Evolutionary conservation across 2,888 invertebrate genomes (phyloP), one percentile per base, ranked within the genome.

Genomic region (Macropis europaea): DNA sequence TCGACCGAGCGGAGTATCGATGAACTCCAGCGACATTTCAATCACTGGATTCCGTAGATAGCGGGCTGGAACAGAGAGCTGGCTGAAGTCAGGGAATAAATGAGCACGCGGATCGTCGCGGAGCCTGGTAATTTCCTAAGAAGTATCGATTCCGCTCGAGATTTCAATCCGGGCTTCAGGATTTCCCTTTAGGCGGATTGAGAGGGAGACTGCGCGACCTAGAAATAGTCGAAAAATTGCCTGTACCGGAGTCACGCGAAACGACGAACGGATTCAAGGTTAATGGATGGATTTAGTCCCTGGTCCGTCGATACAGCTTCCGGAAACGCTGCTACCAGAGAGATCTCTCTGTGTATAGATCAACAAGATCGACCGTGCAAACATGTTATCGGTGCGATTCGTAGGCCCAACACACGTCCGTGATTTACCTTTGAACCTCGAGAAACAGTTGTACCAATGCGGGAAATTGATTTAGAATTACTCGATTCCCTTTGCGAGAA

Each of bases 121-220:
- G 40, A 38, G 57, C 57, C 52, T n/a, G 53, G 59, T 70, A 75
- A 79, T 77, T 75, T 62, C 61, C 66, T 73, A 73, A 59, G 62
- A 47, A 56, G 62, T 57, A 54, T 45, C 63, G 38, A 26, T 24
- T 9, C 2, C n/a, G 24, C 7, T 36, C 7, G 32, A 47, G 62
- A 59, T 57, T 56, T 45, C 76, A 42, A 52, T 70, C 63, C 13
- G 24, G 40, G 26, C 47, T 63, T 57, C 42, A 34, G 28, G 30
- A 48, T 42, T 53, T 53, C 48, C 61, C 53, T 71, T 75, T 61
- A 47, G 38, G 36, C 52, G 52, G 53, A 67, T 63, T 52, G 70
- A 26, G n/a, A 17, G 17, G 17, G 17, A n/a, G 50, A 26, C 53
- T 34, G 45, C 36, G 17, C 53, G 48, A 42, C 38, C 50, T 34